phyloP scores from a whole-genome alignment of 2,888 invertebrate species.

The Girardia tigrina region DNA sequence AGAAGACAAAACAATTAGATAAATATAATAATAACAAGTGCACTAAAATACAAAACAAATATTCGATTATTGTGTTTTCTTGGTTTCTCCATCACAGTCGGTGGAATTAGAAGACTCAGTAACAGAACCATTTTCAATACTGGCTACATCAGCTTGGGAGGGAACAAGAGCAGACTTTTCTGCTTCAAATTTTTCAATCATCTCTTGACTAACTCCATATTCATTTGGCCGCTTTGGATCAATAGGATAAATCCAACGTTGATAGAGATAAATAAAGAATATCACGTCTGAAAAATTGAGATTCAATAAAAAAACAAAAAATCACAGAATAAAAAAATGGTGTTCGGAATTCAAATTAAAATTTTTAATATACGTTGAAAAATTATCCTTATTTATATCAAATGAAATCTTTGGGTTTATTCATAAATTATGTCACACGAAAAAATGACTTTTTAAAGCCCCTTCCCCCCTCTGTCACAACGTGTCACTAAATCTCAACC shows the following conservation, averaged over 20 bases:
- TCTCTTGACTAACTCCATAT: constrained; percentile 89
- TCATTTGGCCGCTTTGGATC: constrained; percentile 88
- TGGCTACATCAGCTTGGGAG: background rate
- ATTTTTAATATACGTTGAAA: too few species aligned
- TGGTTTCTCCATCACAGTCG: background rate
- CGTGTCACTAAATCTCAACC: too few species aligned
- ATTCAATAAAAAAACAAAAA: too few species aligned
- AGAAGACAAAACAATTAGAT: too few species aligned
- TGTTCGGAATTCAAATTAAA: too few species aligned
- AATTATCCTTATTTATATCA: too few species aligned
- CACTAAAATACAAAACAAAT: background rate
- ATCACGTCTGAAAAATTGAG: constrained; percentile 67
- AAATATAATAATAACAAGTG: constrained; percentile 23
- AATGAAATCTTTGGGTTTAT: too few species aligned
- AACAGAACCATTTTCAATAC: background rate
- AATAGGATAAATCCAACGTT: constrained; percentile 93
- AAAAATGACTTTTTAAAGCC: too few species aligned
- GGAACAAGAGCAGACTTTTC: background rate
- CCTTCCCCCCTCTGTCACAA: too few species aligned
- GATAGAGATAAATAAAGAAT: constrained; percentile 94
- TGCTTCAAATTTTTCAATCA: constrained; percentile 54
- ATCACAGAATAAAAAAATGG: too few species aligned
- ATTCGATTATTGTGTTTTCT: constrained; percentile 2
- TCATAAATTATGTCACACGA: too few species aligned
- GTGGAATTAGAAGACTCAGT: background rate